These are phyloP conservation scores for Dicentrarchus labrax DNA, from an alignment of 2,113 vertebrate genomes.

Conservation along the genomic window DNA sequence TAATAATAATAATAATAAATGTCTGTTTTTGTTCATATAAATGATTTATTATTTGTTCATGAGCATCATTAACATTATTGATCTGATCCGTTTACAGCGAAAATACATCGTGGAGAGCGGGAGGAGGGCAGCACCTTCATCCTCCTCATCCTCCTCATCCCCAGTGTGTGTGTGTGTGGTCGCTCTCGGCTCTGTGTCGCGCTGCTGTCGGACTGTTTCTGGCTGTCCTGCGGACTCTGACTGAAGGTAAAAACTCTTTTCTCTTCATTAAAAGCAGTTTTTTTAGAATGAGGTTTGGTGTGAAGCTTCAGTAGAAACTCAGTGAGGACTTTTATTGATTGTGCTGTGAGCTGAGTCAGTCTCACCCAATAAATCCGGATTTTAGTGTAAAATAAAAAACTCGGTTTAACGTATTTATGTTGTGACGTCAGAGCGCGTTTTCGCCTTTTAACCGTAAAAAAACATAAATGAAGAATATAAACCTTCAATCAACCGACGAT, in stretches of 20 bases:
- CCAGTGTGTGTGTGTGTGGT: background rate
- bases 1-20: too few relatives aligned
- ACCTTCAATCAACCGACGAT: too few relatives aligned
- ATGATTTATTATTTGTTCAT: too few relatives aligned
- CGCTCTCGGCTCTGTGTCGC: background rate
- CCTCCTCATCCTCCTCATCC: constrained; percentile 19
- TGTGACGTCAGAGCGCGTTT: too few relatives aligned
- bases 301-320: background rate
- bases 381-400: too few relatives aligned
- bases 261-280: background rate
- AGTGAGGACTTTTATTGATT: background rate
- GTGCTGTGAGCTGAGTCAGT: too few relatives aligned
- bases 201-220: constrained; percentile 26
- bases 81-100: background rate
- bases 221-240: constrained; percentile 19
- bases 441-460: too few relatives aligned
- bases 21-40: too few relatives aligned
- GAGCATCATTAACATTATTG: too few relatives aligned
- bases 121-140: constrained; percentile 34
- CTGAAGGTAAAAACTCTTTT: constrained; percentile 37
- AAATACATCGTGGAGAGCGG: background rate
- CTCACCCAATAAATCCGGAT: too few relatives aligned
- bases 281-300: background rate
- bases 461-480: too few relatives aligned
- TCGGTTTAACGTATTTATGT: too few relatives aligned